These are phyloP conservation scores for Hapalemur alaotrensis DNA, from an alignment of 2,797 vertebrate genomes.

Conservation along the genomic window DNA sequence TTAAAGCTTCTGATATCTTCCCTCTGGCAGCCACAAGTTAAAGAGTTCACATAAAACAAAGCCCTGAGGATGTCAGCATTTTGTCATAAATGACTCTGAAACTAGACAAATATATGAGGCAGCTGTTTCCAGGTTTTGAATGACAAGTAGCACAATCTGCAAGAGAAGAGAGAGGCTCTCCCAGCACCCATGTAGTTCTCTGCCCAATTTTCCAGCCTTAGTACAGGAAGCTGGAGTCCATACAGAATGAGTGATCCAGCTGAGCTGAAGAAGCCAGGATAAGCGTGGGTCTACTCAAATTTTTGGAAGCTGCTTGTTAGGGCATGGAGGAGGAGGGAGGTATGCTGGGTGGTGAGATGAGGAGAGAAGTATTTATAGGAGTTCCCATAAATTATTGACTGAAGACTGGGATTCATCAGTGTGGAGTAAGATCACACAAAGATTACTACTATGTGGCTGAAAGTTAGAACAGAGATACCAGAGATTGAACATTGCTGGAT, in stretches of 20 bases:
- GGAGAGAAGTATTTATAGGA: background rate
- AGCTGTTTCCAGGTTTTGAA: constrained; percentile 4
- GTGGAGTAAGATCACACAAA: background rate
- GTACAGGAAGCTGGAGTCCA: background rate
- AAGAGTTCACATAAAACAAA: constrained; percentile 49
- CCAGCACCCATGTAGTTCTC: background rate
- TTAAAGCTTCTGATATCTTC: background rate
- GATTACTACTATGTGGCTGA: background rate
- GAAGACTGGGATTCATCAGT: background rate
- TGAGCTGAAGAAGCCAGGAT: background rate
- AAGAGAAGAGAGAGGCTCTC: background rate
- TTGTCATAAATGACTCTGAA: constrained; percentile 40
- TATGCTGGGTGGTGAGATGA: background rate
- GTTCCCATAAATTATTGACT: background rate
- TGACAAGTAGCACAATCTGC: background rate
- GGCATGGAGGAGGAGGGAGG: fast-evolving
- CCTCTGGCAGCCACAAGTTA: background rate
- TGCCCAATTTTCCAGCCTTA: background rate
- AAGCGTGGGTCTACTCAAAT: background rate
- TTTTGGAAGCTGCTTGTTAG: background rate
- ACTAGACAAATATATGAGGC: background rate
- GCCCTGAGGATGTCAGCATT: background rate
- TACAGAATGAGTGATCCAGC: background rate
- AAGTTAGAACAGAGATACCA: background rate
- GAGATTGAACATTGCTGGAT: background rate